Percentiles rank a stretch among this genome's conserved stretches.
Evolutionary conservation across 1,140 invertebrate genomes (phyloP).

Genomic region (Watersipora subatra): DNA sequence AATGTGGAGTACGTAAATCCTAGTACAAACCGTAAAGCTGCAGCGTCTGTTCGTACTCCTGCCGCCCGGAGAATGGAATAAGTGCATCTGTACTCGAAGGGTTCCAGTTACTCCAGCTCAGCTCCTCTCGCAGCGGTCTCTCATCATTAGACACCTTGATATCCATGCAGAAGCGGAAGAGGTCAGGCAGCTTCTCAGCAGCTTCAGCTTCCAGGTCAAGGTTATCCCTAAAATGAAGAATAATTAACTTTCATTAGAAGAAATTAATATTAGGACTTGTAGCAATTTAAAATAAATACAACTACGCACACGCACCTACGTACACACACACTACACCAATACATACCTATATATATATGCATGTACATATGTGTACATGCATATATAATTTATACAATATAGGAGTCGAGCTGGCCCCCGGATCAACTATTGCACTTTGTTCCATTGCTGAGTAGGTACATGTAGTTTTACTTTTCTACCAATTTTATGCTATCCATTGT

Average conservation of each 20-base stretch:
- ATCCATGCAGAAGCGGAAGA: slow-evolving; percentile 58
- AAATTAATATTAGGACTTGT: too few species aligned
- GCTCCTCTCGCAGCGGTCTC: slow-evolving; percentile 40
- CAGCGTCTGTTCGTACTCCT: slow-evolving; percentile 56
- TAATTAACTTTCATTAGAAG: too few species aligned
- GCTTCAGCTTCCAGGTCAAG: slow-evolving; percentile 59
- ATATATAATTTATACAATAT: too few species aligned
- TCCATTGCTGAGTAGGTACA: too few species aligned
- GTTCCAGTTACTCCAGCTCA: slow-evolving; percentile 56
- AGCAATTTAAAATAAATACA: too few species aligned
- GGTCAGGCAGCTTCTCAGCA: slow-evolving; percentile 64
- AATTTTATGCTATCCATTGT: too few species aligned
- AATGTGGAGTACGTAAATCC: too few species aligned
- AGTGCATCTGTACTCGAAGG: slow-evolving; percentile 45
- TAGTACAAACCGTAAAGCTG: slow-evolving; percentile 34
- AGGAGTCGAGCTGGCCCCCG: too few species aligned
- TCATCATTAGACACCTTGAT: slow-evolving; percentile 59
- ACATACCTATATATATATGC: background rate
- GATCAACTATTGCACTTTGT: too few species aligned
- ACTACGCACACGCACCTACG: background rate
- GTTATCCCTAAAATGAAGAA: slow-evolving; percentile 48
- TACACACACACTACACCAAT: background rate
- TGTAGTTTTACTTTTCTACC: too few species aligned
- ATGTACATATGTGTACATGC: background rate
- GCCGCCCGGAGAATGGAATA: slow-evolving; percentile 59